Conservation (phyloP, 2,888 invertebrate genomes). For the Cataglyphis altisquamis region DNA sequence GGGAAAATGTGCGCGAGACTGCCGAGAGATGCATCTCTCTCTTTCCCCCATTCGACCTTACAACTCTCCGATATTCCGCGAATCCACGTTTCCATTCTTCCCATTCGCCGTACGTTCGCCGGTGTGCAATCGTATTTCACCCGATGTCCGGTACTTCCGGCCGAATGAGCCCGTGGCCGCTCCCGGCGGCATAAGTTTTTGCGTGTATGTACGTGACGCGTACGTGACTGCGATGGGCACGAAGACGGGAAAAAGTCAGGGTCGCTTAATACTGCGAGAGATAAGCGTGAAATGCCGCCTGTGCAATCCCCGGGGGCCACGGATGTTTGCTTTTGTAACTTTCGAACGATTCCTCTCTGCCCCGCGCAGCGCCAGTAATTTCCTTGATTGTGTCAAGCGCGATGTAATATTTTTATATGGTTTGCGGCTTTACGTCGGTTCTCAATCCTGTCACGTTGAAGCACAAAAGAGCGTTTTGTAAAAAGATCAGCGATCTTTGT, state of each 20-base stretch:
- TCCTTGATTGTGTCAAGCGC: conserved; percentile 34
- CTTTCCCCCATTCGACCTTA: conserved; percentile 21
- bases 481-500: background rate
- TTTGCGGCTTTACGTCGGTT: background rate
- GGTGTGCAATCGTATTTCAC: conserved; percentile 74
- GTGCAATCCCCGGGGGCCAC: background rate
- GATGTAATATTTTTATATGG: conserved; percentile 30
- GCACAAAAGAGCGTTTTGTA: background rate
- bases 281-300: conserved; percentile 45
- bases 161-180: conserved; percentile 56
- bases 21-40: conserved; percentile 50
- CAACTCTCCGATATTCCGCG: conserved; percentile 44
- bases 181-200: conserved; percentile 62
- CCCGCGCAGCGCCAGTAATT: conserved; percentile 17
- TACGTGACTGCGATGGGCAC: conserved; percentile 54
- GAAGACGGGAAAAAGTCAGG: conserved; percentile 54
- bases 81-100: conserved; percentile 45
- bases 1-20: conserved; percentile 68
- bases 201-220: conserved; percentile 59
- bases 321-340: conserved; percentile 50
- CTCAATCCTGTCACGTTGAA: background rate
- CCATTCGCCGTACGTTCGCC: conserved; percentile 56
- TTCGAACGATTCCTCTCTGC: conserved; percentile 19
- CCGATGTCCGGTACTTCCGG: conserved; percentile 73
- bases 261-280: conserved; percentile 51